Evolutionary conservation across 2,113 vertebrate species (phyloP).

Genomic region (Cephalopholis sonnerati): DNA sequence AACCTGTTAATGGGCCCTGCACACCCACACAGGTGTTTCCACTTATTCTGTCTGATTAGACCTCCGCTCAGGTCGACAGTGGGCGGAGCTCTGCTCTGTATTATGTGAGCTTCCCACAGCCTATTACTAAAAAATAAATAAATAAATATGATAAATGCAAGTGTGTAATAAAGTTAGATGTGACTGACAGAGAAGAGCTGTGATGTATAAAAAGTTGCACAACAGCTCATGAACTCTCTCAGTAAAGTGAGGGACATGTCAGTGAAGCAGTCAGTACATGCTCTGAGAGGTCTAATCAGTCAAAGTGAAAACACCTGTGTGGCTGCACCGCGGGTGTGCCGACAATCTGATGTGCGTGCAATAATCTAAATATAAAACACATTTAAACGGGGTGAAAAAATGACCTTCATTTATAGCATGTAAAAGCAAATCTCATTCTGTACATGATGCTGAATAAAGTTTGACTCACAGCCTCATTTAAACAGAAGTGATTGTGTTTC

Average conservation of each 20-base stretch:
- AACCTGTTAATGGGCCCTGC: not conserved
- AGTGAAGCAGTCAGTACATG: not conserved
- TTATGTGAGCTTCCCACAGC: not conserved
- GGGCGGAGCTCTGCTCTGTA: not conserved
- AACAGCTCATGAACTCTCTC: not conserved
- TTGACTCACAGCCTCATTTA: no score
- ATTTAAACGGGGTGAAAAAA: not conserved
- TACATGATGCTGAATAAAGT: not conserved
- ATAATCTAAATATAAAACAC: not conserved
- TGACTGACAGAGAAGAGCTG: not conserved
- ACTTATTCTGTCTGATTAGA: conserved; percentile 11
- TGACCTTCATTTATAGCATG: conserved; percentile 1
- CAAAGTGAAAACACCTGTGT: conserved; percentile 36
- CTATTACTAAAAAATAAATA: not conserved
- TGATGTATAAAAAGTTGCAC: not conserved
- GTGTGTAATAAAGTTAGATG: not conserved
- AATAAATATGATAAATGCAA: not conserved
- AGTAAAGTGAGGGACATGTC: not conserved
- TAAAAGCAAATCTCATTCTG: not conserved
- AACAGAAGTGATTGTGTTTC: no score
- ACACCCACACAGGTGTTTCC: conserved; percentile 27
- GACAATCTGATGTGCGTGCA: not conserved
- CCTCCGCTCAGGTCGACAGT: conserved; percentile 2
- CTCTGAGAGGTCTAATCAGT: conserved; percentile 7
- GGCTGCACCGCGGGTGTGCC: not conserved